Evolutionary conservation across 2,113 vertebrate genomes (phyloP), one percentile per base, ranked within the genome.

Genomic region (Eretmochelys imbricata): DNA sequence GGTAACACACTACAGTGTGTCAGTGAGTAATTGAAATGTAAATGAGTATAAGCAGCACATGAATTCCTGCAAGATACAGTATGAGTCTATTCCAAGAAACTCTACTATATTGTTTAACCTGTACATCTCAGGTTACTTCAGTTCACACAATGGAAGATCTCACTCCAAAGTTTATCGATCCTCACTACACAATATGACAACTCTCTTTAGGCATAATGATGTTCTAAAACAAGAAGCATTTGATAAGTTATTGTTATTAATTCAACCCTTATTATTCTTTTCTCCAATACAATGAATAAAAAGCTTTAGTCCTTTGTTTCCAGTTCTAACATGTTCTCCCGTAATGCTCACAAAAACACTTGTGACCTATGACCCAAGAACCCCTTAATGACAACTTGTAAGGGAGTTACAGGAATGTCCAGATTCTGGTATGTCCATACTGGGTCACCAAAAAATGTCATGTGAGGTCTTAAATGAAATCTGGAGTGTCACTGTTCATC

Each of bases 1-100:
- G 46, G 85, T 88, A 88, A 86, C 82, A 27, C 7, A 93, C 42
- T 19, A 84, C 42, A 94, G 86, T 38, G 29, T 86, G 94, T 55
- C 92, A 96, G 94, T 94, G 85, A 96, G 9, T 87, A 76, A 94
- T 55, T 89, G 93, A 97, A 93, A 88, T 53, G 27, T 80, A 92
- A 93, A 93, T 94, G 78, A 95, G 59, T 97, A 35, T 75, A 94
- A 97, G 80, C 79, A 94, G 81, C n/a, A 91, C 96, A 88, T 76
- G 49, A 96, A 93, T 98, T 97, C 87, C 84, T 97, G 75, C 96
- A 97, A 98, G 91, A 85, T 91, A 86, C 49, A 96, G 91, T 89
- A 53, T 6, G 24, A 13, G 65, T 24, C 78, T 92, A 91, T 95
- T 82, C 94, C 93, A 20, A 17, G 93, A 88, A 86, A 84, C 4